A percentile compares a stretch with the other conserved stretches of the same genome.
These are phyloP conservation scores for Rhynchophorus ferrugineus DNA, from an alignment of 1,140 invertebrate genomes.

Conservation along the genomic window DNA sequence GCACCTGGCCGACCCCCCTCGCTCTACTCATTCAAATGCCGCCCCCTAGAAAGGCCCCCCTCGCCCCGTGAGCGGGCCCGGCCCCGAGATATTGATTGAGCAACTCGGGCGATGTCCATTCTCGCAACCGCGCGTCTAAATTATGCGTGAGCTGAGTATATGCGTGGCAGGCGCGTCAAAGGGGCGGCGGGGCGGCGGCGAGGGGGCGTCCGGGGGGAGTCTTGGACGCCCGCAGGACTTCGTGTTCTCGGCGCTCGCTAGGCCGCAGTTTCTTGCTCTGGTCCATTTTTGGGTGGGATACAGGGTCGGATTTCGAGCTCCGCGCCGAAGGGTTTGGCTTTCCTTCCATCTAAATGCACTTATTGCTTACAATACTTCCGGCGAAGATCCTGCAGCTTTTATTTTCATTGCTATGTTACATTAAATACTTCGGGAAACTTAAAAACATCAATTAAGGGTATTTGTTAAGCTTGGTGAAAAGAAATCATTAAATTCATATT, in stretches of 20 bases:
- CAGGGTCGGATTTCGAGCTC: neutral
- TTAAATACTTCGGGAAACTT: too few species aligned
- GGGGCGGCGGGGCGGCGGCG: constrained; percentile 16
- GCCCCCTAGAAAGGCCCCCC: neutral
- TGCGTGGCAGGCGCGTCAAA: constrained; percentile 39
- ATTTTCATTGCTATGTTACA: too few species aligned
- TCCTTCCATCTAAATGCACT: too few species aligned
- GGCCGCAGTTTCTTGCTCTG: constrained; percentile 20
- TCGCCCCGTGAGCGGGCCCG: constrained; percentile 24
- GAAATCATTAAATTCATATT: too few species aligned
- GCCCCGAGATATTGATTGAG: constrained; percentile 39
- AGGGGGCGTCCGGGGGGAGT: constrained; percentile 7
- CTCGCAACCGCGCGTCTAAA: constrained; percentile 39
- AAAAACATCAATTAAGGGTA: too few species aligned
- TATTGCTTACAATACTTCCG: too few species aligned
- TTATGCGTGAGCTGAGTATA: constrained; percentile 42
- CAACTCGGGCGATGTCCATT: constrained; percentile 40
- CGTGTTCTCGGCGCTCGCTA: constrained; percentile 20
- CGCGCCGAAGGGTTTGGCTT: too few species aligned
- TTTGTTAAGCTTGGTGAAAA: too few species aligned
- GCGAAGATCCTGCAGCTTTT: too few species aligned
- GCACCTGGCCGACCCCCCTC: neutral
- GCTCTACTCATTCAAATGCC: neutral
- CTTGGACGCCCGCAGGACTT: constrained; percentile 23
- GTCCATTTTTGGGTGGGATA: constrained; percentile 15